Evolutionary conservation across 53 echinoderm and acorn worm genomes (phyloP).

Genomic region (Patiria pectinifera): DNA sequence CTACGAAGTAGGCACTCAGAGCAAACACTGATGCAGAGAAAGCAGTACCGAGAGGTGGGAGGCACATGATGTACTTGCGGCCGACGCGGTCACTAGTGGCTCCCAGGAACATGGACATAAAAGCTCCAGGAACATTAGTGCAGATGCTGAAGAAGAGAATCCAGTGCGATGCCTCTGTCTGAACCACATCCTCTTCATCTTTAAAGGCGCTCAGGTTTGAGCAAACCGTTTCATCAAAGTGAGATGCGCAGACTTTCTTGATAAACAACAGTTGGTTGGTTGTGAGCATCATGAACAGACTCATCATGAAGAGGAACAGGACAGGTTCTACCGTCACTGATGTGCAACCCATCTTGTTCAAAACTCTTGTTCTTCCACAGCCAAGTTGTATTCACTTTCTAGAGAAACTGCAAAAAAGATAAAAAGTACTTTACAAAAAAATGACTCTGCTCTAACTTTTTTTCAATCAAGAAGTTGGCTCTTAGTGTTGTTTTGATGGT

Average conservation of each 20-base stretch:
- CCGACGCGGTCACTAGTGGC: slow-evolving; percentile 78
- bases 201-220: slow-evolving; percentile 50
- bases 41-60: slow-evolving; percentile 68
- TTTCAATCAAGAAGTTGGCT: no score
- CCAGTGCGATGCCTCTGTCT: slow-evolving; percentile 78
- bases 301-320: slow-evolving; percentile 82
- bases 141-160: slow-evolving; percentile 75
- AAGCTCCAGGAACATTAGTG: slow-evolving; percentile 70
- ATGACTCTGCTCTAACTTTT: no score
- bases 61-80: slow-evolving; percentile 74
- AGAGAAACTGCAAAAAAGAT: background rate
- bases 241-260: slow-evolving; percentile 69
- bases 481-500: no score
- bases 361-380: background rate
- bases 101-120: slow-evolving; percentile 79
- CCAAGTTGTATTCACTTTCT: background rate
- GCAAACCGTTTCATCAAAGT: slow-evolving; percentile 59
- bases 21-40: slow-evolving; percentile 63
- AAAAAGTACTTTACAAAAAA: background rate
- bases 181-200: slow-evolving; percentile 70
- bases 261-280: slow-evolving; percentile 80
- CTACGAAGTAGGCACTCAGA: slow-evolving; percentile 67
- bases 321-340: slow-evolving; percentile 88
- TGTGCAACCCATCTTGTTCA: slow-evolving; percentile 12
- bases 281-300: slow-evolving; percentile 77